Conservation (phyloP, 2,888 invertebrate species). For the Orthosia gothica region DNA sequence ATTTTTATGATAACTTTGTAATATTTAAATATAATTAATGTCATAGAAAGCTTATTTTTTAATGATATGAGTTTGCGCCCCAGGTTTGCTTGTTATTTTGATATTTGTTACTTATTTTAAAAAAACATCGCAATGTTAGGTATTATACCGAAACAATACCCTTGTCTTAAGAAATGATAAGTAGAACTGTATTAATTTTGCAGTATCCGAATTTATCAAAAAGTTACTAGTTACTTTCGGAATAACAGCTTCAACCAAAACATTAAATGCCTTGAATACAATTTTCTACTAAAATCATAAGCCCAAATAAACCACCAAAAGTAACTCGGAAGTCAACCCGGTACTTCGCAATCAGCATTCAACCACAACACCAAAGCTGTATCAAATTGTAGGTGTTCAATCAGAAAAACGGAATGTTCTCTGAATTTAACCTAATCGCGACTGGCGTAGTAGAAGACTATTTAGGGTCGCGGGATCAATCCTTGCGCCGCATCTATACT, state of each 20-base stretch:
- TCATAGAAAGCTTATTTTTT: neutral
- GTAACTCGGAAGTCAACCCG: neutral
- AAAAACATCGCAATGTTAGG: neutral
- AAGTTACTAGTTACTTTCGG: neutral
- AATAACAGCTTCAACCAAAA: neutral
- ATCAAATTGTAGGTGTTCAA: neutral
- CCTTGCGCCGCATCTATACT: neutral
- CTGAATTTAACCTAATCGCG: neutral
- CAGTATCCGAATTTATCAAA: neutral
- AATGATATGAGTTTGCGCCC: slow-evolving; percentile 2
- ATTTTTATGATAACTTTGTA: slow-evolving; percentile 13
- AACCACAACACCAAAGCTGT: neutral
- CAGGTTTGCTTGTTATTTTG: slow-evolving; percentile 32
- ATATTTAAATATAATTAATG: slow-evolving; percentile 6
- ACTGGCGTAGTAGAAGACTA: neutral
- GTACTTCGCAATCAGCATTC: neutral
- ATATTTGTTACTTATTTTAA: neutral
- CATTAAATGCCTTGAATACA: neutral
- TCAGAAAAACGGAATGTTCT: neutral
- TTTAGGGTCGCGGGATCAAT: neutral
- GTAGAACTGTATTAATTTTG: neutral
- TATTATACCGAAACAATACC: neutral
- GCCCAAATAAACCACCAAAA: neutral
- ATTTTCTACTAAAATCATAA: neutral
- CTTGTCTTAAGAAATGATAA: neutral